These are phyloP conservation scores for Battus philenor DNA, from an alignment of 1,140 invertebrate species.

Conservation along the genomic window DNA sequence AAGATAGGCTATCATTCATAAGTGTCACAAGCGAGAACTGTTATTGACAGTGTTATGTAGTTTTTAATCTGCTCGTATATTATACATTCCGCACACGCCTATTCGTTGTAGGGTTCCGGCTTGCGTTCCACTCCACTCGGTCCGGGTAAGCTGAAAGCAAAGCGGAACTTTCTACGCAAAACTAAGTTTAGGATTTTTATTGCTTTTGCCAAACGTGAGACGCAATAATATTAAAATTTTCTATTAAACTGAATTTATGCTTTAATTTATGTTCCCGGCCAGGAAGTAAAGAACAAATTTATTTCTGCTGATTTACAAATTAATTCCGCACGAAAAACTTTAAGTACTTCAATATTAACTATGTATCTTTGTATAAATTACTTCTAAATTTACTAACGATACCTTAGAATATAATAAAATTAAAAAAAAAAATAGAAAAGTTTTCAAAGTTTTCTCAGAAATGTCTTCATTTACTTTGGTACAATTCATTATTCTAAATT, in stretches of 20 bases:
- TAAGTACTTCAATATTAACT: no score
- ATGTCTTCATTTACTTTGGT: no score
- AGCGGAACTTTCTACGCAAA: conserved; percentile 68
- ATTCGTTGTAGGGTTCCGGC: conserved; percentile 65
- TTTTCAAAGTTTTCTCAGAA: no score
- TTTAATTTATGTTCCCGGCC: conserved; percentile 19
- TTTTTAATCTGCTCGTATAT: conserved; percentile 72
- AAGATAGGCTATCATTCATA: no score
- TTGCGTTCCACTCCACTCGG: conserved; percentile 56
- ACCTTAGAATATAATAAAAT: no score
- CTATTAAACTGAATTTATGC: conserved; percentile 31
- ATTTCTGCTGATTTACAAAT: conserved; percentile 6
- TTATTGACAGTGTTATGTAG: conserved; percentile 66
- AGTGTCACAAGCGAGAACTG: conserved; percentile 25
- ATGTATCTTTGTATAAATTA: no score
- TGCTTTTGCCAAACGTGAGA: conserved; percentile 70
- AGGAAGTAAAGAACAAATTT: conserved; percentile 14
- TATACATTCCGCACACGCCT: conserved; percentile 72
- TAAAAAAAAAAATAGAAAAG: no score
- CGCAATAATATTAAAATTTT: conserved; percentile 67
- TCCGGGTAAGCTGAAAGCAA: conserved; percentile 59
- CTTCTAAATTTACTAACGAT: background rate
- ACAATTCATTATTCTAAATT: no score
- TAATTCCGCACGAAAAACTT: no score
- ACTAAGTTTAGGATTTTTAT: conserved; percentile 71